phyloP scores from a whole-genome alignment of 2,888 invertebrate species.

The Lagria hirta region DNA sequence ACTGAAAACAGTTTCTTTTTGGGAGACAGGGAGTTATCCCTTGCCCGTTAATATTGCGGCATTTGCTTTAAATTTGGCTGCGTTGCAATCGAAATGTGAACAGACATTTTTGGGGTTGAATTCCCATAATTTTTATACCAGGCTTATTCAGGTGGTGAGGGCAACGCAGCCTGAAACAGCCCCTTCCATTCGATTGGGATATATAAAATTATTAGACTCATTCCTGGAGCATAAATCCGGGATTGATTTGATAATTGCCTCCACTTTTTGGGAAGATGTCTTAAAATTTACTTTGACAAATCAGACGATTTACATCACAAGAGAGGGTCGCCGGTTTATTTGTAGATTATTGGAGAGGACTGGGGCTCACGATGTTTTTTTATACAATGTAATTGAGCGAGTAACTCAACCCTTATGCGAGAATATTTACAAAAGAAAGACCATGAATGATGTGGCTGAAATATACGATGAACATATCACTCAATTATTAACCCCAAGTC shows the following conservation, averaged over 20 bases:
- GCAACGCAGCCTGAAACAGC: conserved; percentile 51
- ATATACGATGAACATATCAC: conserved; percentile 58
- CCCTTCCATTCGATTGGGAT: conserved; percentile 68
- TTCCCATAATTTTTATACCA: conserved; percentile 51
- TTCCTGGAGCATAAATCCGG: conserved; percentile 66
- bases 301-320: conserved; percentile 71
- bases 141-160: conserved; percentile 47
- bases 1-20: conserved; percentile 50
- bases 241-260: conserved; percentile 64
- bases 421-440: conserved; percentile 52
- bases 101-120: conserved; percentile 61
- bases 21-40: conserved; percentile 39
- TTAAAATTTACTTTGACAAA: conserved; percentile 64
- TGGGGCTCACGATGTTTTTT: conserved; percentile 52
- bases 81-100: conserved; percentile 62
- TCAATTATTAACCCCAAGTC: conserved; percentile 58
- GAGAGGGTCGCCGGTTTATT: conserved; percentile 69
- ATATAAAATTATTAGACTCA: conserved; percentile 63
- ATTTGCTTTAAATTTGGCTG: conserved; percentile 66
- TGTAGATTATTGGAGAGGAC: conserved; percentile 61
- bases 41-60: conserved; percentile 46
- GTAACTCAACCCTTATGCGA: conserved; percentile 63
- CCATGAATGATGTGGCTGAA: conserved; percentile 35
- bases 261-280: conserved; percentile 66
- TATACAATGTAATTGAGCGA: conserved; percentile 36